Conservation (phyloP, 2,113 vertebrate species). For the Psammodynastes pulverulentus region DNA sequence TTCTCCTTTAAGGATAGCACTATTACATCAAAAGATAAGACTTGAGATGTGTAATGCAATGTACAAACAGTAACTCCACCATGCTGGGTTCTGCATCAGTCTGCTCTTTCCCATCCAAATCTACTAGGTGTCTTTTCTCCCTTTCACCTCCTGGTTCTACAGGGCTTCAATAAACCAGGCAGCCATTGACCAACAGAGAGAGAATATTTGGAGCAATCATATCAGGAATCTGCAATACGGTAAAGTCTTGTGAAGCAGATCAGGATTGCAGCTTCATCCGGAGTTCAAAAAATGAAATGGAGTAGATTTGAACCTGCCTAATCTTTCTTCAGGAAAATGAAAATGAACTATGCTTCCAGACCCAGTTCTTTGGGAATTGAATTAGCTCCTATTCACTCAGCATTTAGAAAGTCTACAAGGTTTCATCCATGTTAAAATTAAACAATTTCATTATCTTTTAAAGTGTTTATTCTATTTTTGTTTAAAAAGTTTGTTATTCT, state of each 20-base stretch:
- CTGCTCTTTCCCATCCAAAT: neutral
- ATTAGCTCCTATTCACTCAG: neutral
- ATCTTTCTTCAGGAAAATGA: neutral
- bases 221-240: neutral
- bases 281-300: neutral
- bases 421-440: neutral
- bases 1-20: neutral
- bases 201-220: neutral
- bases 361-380: neutral
- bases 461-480: neutral
- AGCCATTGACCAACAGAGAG: neutral
- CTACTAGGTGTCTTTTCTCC: neutral
- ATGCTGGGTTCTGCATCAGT: neutral
- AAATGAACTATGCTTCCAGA: neutral
- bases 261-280: neutral
- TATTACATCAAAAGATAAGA: neutral
- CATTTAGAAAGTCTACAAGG: neutral
- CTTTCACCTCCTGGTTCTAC: neutral
- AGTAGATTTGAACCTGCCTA: neutral
- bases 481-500: neutral
- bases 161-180: neutral
- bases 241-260: neutral
- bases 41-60: neutral
- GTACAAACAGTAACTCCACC: neutral
- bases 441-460: neutral